phyloP scores from a whole-genome alignment of 2,888 invertebrate genomes.

The Aporophyla lueneburgensis region DNA sequence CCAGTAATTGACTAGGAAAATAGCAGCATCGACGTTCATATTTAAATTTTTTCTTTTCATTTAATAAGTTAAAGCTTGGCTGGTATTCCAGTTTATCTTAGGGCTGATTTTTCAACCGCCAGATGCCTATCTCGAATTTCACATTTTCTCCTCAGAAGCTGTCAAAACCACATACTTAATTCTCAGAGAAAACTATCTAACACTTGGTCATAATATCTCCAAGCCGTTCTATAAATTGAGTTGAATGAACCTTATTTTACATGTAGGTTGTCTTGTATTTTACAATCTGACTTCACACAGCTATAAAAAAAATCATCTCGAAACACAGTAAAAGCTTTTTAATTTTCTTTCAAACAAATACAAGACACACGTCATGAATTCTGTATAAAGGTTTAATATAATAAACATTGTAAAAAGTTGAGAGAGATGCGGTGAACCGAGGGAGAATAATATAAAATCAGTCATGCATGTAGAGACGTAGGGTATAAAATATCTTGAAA shows the following conservation, averaged over 20 bases:
- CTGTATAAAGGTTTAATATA: slow-evolving; percentile 20
- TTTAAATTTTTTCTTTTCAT: not conserved
- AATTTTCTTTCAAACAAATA: slow-evolving; percentile 23
- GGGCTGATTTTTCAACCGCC: not conserved
- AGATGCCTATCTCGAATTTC: not conserved
- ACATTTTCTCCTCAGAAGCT: not conserved
- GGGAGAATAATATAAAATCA: slow-evolving; percentile 34
- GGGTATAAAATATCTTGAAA: slow-evolving; percentile 4
- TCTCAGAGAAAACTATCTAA: not conserved
- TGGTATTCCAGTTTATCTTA: not conserved
- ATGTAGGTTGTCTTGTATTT: not conserved
- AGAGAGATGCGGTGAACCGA: slow-evolving; percentile 21
- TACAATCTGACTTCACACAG: not conserved
- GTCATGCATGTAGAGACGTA: not conserved
- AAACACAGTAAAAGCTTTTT: slow-evolving; percentile 18
- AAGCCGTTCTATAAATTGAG: not conserved
- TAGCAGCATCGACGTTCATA: not conserved
- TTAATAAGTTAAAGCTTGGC: not conserved
- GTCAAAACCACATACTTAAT: not conserved
- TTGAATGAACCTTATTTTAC: slow-evolving; percentile 8
- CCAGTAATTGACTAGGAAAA: not conserved
- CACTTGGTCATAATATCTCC: not conserved
- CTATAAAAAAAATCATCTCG: slow-evolving; percentile 3
- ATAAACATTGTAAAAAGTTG: slow-evolving; percentile 25
- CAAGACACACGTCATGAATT: slow-evolving; percentile 30